phyloP scores from a whole-genome alignment of 2,113 vertebrate genomes.

The Ifrita kowaldi region DNA sequence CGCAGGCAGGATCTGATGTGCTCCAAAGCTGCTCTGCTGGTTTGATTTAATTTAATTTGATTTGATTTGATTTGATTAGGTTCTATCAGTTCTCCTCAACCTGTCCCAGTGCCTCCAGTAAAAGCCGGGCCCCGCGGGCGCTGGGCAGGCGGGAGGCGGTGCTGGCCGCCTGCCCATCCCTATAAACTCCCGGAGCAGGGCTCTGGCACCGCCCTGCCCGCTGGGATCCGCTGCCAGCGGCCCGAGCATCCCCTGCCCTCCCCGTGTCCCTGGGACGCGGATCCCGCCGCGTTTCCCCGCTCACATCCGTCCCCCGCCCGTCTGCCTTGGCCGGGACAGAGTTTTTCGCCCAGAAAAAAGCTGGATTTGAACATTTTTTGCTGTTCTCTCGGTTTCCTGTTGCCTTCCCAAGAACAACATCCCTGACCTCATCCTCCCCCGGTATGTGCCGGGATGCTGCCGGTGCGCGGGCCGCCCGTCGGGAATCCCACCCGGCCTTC shows the following conservation, averaged over 20 bases:
- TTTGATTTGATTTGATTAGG: background rate
- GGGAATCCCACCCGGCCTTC: background rate
- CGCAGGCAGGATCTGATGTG: background rate
- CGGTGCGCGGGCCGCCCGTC: background rate
- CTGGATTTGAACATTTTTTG: conserved; percentile 31
- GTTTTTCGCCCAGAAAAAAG: conserved; percentile 1
- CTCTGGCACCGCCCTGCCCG: background rate
- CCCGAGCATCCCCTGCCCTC: background rate
- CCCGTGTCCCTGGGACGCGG: accelerated
- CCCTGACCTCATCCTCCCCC: conserved; percentile 51
- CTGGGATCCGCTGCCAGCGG: accelerated
- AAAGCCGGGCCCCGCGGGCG: background rate
- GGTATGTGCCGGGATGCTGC: background rate
- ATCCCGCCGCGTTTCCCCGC: background rate
- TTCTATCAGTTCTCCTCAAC: background rate
- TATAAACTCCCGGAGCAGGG: background rate
- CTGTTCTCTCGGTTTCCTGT: conserved; percentile 49
- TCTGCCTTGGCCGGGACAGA: background rate
- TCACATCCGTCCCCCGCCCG: background rate
- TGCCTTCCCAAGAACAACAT: conserved; percentile 59
- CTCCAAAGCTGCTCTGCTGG: background rate
- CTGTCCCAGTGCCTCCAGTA: background rate
- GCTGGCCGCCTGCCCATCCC: background rate
- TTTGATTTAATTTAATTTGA: background rate
- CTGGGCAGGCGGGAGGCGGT: background rate